Evolutionary conservation across 2,113 vertebrate species (phyloP).

Genomic region (Callaeas wilsoni): DNA sequence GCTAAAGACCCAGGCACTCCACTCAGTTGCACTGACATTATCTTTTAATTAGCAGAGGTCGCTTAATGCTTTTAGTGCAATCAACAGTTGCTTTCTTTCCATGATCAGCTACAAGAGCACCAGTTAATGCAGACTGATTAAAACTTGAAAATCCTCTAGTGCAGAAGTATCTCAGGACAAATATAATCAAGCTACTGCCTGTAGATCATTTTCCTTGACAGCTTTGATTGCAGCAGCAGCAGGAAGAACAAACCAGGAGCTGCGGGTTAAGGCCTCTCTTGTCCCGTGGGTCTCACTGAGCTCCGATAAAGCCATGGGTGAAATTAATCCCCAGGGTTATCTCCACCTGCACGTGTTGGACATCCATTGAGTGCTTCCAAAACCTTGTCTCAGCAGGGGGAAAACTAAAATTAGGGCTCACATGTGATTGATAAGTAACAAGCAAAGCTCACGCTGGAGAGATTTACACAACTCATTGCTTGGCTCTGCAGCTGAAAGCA

Average conservation of each 20-base stretch:
- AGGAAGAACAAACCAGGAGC: not conserved
- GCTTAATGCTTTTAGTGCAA: conserved; percentile 63
- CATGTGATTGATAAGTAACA: not conserved
- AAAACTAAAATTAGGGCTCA: not conserved
- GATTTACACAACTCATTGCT: not conserved
- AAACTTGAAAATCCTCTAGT: conserved; percentile 23
- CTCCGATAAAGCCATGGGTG: not conserved
- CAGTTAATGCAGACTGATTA: conserved; percentile 36
- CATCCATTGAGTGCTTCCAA: not conserved
- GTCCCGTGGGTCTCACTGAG: fast-evolving
- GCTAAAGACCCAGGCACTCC: conserved; percentile 53
- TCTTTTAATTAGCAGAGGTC: conserved; percentile 75
- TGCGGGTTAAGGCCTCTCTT: not conserved
- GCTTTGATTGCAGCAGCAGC: not conserved
- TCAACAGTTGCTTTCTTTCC: conserved; percentile 31
- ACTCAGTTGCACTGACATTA: conserved; percentile 57
- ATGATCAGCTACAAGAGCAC: conserved; percentile 10
- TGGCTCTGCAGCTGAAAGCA: not conserved
- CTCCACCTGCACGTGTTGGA: not conserved
- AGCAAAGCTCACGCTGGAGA: not conserved
- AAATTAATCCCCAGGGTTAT: not conserved
- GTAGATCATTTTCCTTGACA: conserved; percentile 4
- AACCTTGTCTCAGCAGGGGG: not conserved
- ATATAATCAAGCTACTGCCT: not conserved
- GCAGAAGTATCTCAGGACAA: not conserved